Percentiles rank a stretch among this genome's conserved stretches.
These are phyloP conservation scores for Peromyscus melanophrys DNA, from an alignment of 2,797 vertebrate species.

Conservation along the genomic window DNA sequence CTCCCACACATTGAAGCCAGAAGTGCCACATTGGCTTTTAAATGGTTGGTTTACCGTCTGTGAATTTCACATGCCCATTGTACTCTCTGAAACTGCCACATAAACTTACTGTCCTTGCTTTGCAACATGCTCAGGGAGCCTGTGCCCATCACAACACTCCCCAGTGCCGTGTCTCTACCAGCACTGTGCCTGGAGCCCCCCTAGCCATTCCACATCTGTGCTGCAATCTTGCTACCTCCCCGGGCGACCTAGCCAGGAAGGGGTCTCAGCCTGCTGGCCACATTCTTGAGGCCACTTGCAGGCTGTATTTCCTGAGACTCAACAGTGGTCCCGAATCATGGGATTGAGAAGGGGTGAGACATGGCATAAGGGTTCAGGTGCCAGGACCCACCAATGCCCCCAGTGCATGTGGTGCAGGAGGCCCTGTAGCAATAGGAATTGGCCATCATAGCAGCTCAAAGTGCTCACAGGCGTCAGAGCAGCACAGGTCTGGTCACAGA, in stretches of 20 bases:
- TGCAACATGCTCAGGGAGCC: not conserved
- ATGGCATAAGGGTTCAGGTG: not conserved
- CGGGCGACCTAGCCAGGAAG: too few relatives aligned
- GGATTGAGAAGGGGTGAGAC: not conserved
- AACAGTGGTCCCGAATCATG: not conserved
- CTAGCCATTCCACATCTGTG: fast-evolving
- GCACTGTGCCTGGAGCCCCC: not conserved
- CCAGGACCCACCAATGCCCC: not conserved
- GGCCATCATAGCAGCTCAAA: not conserved
- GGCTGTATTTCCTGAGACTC: not conserved
- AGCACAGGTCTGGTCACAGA: not conserved
- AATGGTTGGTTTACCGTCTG: too few relatives aligned
- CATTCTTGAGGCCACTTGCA: not conserved
- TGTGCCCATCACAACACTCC: not conserved
- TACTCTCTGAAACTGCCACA: fast-evolving
- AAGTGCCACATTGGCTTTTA: too few relatives aligned
- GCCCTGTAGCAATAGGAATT: not conserved
- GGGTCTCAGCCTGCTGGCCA: not conserved
- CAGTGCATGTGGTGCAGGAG: too few relatives aligned
- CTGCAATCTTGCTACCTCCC: not conserved
- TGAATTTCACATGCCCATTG: fast-evolving
- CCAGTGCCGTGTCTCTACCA: too few relatives aligned
- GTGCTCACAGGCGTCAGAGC: not conserved
- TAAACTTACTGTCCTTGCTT: fast-evolving
- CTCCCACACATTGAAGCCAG: too few relatives aligned